Evolutionary conservation across 2,888 invertebrate species (phyloP), one percentile per base, ranked within the genome.

Genomic region (Chironomus tentans): DNA sequence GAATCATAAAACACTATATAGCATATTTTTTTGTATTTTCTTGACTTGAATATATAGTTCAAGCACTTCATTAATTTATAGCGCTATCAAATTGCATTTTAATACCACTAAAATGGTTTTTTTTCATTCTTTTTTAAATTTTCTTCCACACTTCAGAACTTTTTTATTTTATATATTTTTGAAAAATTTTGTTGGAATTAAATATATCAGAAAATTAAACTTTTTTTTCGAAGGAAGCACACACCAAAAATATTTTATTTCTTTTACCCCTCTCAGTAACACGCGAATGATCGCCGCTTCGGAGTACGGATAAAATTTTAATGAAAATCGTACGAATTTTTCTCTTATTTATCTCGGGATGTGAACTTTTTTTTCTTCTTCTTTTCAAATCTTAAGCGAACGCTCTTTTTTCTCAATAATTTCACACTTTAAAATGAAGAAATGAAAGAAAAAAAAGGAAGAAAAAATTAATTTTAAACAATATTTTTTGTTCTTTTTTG

Each of bases 391-490:
- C 48, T 70, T 48, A 21, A 38, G 24, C 70, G 50, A 50, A 24
- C 70, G 72, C 72, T 72, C 72, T 72, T 62, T 72, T 38, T 24
- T 24, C 61, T 72, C 61, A 56, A 70, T 47, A 47, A 71, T 47
- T 72, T 72, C 62, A 72, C 72, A 72, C 72, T 72, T 72, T 38
- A 68, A 65, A 65, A 65, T 24, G 24, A 65, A 65, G 24, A 24
- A 65, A 65, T 22, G 68, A 61, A 72, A 70, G 13, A 24, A 65
- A 65, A 65, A 28, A 38, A 62, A 70, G 2, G 38, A 56, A 70
- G 13, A 48, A 48, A 50, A 72, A 72, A 61, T 62, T 72, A 72
- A 72, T 72, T 72, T 72, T 72, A 72, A 72, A 72, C 61, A 61
- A 62, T 18, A 48, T 70, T 56, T 70, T 70, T 46, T 47, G 48